Evolutionary conservation across 1,140 invertebrate species (phyloP).

Genomic region (Apis cerana): DNA sequence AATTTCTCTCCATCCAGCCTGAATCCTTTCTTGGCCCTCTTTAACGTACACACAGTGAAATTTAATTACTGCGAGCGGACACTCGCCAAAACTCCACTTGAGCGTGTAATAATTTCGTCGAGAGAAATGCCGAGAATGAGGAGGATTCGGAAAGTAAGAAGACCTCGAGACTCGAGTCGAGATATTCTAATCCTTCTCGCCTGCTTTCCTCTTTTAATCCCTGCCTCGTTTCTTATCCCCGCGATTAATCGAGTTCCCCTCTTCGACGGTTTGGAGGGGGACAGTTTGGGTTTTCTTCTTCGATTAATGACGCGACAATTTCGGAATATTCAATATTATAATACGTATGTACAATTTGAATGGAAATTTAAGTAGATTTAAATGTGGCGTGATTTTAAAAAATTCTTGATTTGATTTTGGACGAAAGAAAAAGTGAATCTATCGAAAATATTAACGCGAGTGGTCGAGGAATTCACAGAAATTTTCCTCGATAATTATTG

Average conservation of each 20-base stretch:
- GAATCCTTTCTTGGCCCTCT: neutral
- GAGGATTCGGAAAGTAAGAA: slow-evolving; percentile 45
- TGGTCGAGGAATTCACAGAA: neutral
- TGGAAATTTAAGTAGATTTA: no score
- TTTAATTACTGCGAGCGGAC: slow-evolving; percentile 67
- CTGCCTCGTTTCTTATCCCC: neutral
- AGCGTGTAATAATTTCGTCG: slow-evolving; percentile 63
- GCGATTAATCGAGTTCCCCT: slow-evolving; percentile 46
- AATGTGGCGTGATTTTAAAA: no score
- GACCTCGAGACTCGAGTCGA: slow-evolving; percentile 24
- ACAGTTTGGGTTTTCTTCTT: neutral
- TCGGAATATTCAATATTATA: no score
- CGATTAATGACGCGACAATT: neutral
- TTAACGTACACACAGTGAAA: slow-evolving; percentile 53
- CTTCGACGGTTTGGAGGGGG: neutral
- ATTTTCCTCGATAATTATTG: no score
- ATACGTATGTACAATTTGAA: no score
- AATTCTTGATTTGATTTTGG: no score
- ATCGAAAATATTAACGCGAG: no score
- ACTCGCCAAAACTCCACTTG: slow-evolving; percentile 59
- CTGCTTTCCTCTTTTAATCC: slow-evolving; percentile 44
- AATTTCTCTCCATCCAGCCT: neutral
- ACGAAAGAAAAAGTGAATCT: no score
- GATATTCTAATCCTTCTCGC: slow-evolving; percentile 50
- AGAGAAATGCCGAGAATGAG: slow-evolving; percentile 53